Conservation (phyloP, 2,797 vertebrate genomes). For the Manis javanica region DNA sequence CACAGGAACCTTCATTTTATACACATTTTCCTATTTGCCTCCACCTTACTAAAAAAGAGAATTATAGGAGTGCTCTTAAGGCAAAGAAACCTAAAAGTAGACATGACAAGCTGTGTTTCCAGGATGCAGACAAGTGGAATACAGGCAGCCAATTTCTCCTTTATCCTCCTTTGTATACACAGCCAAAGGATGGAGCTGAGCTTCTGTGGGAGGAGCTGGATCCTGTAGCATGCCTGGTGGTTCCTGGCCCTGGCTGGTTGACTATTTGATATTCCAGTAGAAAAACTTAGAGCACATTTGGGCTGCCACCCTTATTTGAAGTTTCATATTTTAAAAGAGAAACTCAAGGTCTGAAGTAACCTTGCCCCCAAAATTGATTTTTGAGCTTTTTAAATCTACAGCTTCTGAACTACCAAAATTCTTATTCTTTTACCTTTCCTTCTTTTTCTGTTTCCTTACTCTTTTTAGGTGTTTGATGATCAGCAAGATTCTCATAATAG, state of each 20-base stretch:
- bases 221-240: neutral
- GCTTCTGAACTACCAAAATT: neutral
- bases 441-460: neutral
- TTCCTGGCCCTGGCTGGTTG: neutral
- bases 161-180: neutral
- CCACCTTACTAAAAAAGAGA: neutral
- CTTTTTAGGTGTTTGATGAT: slow-evolving; percentile 38
- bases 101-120: slow-evolving; percentile 69
- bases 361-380: neutral
- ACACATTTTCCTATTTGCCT: neutral
- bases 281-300: neutral
- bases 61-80: slow-evolving; percentile 62
- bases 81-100: slow-evolving; percentile 79
- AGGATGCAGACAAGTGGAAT: neutral
- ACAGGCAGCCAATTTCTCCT: neutral
- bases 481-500: neutral
- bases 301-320: slow-evolving; percentile 1
- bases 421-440: neutral
- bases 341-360: neutral
- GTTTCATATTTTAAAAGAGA: slow-evolving; percentile 15
- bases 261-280: neutral
- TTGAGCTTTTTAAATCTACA: neutral
- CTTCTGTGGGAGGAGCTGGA: neutral
- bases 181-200: neutral
- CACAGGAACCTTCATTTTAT: no score